Conservation (phyloP, 2,888 invertebrate genomes). For the Siphonodentalium dalli region DNA sequence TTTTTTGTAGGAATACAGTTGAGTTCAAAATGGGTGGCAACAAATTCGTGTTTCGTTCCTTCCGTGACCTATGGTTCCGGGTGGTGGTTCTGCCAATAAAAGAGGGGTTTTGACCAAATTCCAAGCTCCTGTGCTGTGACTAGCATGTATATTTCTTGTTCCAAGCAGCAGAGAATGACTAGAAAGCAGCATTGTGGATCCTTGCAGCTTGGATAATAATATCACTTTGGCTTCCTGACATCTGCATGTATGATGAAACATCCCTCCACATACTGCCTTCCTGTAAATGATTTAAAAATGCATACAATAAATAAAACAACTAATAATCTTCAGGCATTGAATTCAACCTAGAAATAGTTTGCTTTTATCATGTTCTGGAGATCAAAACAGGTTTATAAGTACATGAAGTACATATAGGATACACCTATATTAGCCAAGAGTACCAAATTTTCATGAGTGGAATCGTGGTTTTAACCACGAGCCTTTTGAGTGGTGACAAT, state of each 20-base stretch:
- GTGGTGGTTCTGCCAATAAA: no score
- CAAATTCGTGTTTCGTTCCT: no score
- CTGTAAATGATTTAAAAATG: conserved; percentile 26
- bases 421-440: neutral
- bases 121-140: no score
- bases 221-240: conserved; percentile 49
- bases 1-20: no score
- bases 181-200: conserved; percentile 50
- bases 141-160: no score
- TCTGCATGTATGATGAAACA: conserved; percentile 48
- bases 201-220: conserved; percentile 50
- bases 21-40: no score
- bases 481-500: no score
- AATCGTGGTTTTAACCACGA: no score
- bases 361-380: neutral
- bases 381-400: neutral
- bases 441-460: neutral
- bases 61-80: no score
- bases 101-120: no score
- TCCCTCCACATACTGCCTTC: conserved; percentile 50
- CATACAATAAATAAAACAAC: neutral
- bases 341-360: neutral
- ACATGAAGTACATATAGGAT: neutral
- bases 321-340: neutral
- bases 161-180: no score